Base-by-base conservation (phyloP, 2,797 vertebrate species). In the Denticeps clupeoides region DNA sequence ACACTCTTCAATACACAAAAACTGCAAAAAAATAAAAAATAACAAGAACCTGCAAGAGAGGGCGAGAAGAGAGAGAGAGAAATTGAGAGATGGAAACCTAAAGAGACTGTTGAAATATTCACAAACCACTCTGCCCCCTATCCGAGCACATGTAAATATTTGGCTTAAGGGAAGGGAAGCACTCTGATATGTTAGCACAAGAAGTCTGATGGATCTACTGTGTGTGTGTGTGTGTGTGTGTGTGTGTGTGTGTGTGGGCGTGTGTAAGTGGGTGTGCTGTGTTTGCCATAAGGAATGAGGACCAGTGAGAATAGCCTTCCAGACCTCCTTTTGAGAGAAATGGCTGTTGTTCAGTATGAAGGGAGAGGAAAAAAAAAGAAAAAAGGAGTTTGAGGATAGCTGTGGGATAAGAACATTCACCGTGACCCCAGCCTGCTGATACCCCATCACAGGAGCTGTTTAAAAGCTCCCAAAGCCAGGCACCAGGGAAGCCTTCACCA, bases 61-160 rank as follows among this genome's bases (percentile, higher is more conserved):
- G 1, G 15, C 53, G 16, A 21, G 41, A 44, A 15, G n/a, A 28
- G n/a, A 32, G 47, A 53, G 61, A 52, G 24, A 56, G 56, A 53
- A 19, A 63, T 61, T 57, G 49, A 37, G 37, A 50, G 1, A 1
- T 13, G 53, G 13, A 19, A n/a, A 29, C 9, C 25, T 26, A 12
- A 33, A 51, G 22, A 54, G 55, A 52, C 41, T 53, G 51, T 53
- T 65, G 55, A 59, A 60, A 67, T 59, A 60, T 58, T 58, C 43
- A 58, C 43, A 49, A 22, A 11, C 58, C 65, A 43, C 60, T 72
- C 60, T 54, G 58, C 44, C 53, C 40, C 50, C 26, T 73, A 68
- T 73, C 64, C 63, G 66, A 75, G 68, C 56, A 52, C 58, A 55
- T 65, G 71, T 73, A 77, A 82, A 81, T 81, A 78, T 83, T 82